Conservation (phyloP, 2,888 invertebrate species). For the Oscheius sp. region DNA sequence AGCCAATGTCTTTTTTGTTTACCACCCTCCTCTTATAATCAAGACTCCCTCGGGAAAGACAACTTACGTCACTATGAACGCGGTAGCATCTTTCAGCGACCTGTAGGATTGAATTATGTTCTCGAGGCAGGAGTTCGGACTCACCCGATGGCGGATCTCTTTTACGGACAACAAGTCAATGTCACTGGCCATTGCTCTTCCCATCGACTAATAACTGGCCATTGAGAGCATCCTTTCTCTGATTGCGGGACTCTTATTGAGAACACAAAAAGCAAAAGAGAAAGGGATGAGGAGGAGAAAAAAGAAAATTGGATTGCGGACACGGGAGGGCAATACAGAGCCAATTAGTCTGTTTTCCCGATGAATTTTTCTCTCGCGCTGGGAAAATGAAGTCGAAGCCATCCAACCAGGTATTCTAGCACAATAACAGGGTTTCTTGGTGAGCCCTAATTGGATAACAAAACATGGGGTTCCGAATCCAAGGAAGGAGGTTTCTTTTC, state of each 20-base stretch:
- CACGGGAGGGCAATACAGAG: neutral
- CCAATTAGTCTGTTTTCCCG: constrained; percentile 17
- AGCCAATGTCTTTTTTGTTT: neutral
- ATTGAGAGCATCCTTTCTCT: constrained; percentile 1
- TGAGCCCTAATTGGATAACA: too few species aligned
- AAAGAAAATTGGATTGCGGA: constrained; percentile 36
- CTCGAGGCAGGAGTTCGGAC: neutral
- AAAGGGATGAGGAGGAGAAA: neutral
- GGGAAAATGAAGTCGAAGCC: neutral
- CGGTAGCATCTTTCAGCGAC: constrained; percentile 34
- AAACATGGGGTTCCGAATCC: too few species aligned
- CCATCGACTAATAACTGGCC: neutral
- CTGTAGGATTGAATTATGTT: neutral
- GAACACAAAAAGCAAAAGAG: neutral
- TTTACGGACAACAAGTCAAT: constrained; percentile 31
- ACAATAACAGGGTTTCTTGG: too few species aligned
- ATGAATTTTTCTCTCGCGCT: neutral
- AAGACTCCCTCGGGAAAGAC: neutral
- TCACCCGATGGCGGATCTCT: constrained; percentile 27
- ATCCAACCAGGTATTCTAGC: neutral
- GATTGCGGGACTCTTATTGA: neutral
- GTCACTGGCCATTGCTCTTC: constrained; percentile 23
- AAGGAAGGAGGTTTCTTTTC: too few species aligned
- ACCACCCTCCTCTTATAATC: neutral
- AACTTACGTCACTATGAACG: constrained; percentile 33